Base-by-base conservation (phyloP, 2,888 invertebrate genomes). In the Heliconius hortense region DNA sequence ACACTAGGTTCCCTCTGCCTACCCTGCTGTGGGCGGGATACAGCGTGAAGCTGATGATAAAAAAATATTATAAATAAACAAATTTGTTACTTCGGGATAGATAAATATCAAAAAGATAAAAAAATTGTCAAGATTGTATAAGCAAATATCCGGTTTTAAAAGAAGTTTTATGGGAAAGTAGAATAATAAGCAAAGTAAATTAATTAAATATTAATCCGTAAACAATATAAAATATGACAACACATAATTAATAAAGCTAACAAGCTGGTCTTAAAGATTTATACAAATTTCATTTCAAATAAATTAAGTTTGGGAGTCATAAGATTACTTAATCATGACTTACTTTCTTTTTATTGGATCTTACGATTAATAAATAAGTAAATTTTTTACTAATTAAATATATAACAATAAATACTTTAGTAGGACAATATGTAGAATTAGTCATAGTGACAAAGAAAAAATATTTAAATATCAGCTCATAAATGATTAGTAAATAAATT, bases 101-200 rank as follows among this genome's bases (percentile, higher is more conserved):
- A 7, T 13, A 39, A 24, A 39, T 64, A 24, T 24, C 35, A 10
- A 64, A n/a, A n/a, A 64, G 21, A 53, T 21, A 11, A 21, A 5
- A 39, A 39, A 64, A 35, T n/a, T 5, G 2, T 35, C 63, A 64
- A 64, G 11, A 39, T 64, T 8, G 21, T 63, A 31, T 21, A 26
- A 5, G 31, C 31, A 31, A 63, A 35, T 39, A 35, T 35, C 64
- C 35, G 64, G 39, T 13, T 64, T 64, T 5, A 64, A 31, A 64
- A 35, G n/a, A 64, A 64, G 64, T 64, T 15, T 64, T 35, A 39
- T 39, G 8, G 39, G 15, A 64, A 39, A 64, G 64, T 64, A 21
- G 28, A 63, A 18, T 31, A 63, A 21, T 43, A 1, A 31, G 21
- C 31, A 63, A 62, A 63, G 4, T 39, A 24, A 64, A n/a, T n/a